Evolutionary conservation across 1,140 invertebrate genomes (phyloP).

Genomic region (Drepana arcuata): DNA sequence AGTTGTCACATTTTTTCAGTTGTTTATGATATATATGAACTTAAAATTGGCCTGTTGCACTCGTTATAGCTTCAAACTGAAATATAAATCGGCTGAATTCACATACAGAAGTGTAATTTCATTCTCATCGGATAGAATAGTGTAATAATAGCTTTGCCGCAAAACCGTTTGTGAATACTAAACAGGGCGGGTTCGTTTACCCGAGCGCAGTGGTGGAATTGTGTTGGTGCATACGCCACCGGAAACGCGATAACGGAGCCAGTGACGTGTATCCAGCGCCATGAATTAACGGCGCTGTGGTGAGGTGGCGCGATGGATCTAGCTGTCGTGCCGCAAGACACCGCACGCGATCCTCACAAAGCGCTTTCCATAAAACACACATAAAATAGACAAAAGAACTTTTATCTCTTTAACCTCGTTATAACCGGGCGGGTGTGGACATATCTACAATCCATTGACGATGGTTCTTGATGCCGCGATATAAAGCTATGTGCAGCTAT

Average conservation of each 20-base stretch:
- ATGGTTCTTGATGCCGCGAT: no score
- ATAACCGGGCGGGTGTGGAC: no score
- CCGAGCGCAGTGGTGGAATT: constrained; percentile 4
- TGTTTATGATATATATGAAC: no score
- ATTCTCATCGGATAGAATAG: no score
- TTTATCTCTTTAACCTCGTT: constrained; percentile 14
- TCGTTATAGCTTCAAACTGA: no score
- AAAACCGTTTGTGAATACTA: constrained; percentile 8
- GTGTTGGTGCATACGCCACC: constrained; percentile 16
- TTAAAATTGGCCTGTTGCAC: no score
- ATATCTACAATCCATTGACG: no score
- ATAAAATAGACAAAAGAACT: constrained; percentile 20
- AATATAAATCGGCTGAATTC: no score
- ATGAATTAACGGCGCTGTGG: constrained; percentile 12
- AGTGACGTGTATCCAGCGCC: constrained; percentile 18
- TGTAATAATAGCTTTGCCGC: constrained; percentile 1
- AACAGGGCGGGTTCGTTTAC: constrained; percentile 8
- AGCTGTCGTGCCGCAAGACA: constrained; percentile 1
- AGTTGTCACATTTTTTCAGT: no score
- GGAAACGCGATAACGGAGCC: constrained; percentile 22
- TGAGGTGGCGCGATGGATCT: constrained; percentile 8
- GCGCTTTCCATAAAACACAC: constrained; percentile 21
- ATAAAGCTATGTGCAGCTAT: no score
- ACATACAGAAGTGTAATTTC: no score
- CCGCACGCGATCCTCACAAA: constrained; percentile 23